Percentiles rank a stretch among this genome's conserved stretches.
Conservation (phyloP, 2,888 invertebrate genomes). For the Heliconius sara region DNA sequence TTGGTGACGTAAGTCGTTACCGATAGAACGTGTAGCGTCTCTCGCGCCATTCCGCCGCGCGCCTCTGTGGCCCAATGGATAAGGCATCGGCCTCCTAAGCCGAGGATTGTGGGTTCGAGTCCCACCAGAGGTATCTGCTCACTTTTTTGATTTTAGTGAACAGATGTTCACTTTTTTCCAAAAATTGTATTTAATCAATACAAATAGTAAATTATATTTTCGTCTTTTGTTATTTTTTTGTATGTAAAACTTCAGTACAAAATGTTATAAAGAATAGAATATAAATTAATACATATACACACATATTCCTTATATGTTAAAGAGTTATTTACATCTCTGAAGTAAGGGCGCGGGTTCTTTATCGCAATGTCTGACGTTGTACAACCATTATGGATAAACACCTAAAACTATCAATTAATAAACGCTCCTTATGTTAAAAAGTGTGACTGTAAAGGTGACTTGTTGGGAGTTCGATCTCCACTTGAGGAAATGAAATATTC, state of each 20-base stretch:
- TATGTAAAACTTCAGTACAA: not conserved
- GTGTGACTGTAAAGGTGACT: too few species aligned
- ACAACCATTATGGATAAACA: too few species aligned
- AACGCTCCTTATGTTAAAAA: too few species aligned
- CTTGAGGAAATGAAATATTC: too few species aligned
- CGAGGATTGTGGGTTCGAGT: constrained; percentile 92
- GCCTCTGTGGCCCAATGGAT: constrained; percentile 92
- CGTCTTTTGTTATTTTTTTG: not conserved
- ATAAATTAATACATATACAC: not conserved
- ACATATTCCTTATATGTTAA: not conserved
- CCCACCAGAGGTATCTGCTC: constrained; percentile 90
- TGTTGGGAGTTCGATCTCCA: too few species aligned
- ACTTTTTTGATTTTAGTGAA: too few species aligned
- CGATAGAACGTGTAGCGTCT: constrained; percentile 42
- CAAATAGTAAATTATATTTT: not conserved
- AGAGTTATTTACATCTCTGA: not conserved
- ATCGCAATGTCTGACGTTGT: too few species aligned
- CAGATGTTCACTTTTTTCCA: constrained; percentile 58
- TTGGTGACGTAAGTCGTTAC: constrained; percentile 70
- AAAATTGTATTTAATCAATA: not conserved
- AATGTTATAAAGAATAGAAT: not conserved
- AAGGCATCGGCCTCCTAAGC: constrained; percentile 91
- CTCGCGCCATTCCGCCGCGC: constrained; percentile 90
- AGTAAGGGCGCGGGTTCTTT: too few species aligned
- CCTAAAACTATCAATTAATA: too few species aligned